Evolutionary conservation across 1,140 invertebrate genomes (phyloP).

Genomic region (Drosophila arizonae): DNA sequence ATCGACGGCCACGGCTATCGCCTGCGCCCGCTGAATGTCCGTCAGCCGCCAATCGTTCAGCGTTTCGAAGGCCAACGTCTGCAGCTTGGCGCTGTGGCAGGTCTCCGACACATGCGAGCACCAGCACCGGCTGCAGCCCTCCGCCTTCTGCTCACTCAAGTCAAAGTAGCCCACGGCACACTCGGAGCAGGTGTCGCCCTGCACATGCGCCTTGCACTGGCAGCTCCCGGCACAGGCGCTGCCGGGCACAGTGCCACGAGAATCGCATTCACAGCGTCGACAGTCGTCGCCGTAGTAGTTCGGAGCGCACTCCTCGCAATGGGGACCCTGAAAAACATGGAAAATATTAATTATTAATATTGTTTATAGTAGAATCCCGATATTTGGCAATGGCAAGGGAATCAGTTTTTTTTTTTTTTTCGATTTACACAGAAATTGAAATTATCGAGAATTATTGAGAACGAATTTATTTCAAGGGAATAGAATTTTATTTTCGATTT

Average conservation of each 20-base stretch:
- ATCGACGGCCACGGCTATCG: conserved; percentile 83
- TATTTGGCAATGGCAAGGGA: too few species aligned
- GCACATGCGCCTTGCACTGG: conserved; percentile 92
- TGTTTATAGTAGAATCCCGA: too few species aligned
- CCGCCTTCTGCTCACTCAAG: conserved; percentile 88
- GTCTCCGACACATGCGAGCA: conserved; percentile 92
- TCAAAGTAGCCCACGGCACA: conserved; percentile 94
- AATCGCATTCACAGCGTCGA: conserved; percentile 91
- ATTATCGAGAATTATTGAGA: too few species aligned
- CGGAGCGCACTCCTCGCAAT: conserved; percentile 92
- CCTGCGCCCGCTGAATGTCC: conserved; percentile 85
- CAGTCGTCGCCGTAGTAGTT: conserved; percentile 92
- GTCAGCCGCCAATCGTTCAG: conserved; percentile 87
- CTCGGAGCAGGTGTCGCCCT: conserved; percentile 90
- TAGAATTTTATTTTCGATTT: too few species aligned
- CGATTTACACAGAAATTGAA: too few species aligned
- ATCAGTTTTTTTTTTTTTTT: too few species aligned
- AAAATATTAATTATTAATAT: too few species aligned
- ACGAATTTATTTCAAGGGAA: too few species aligned
- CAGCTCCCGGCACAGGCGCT: conserved; percentile 91
- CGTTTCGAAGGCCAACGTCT: conserved; percentile 85
- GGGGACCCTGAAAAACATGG: conserved; percentile 85
- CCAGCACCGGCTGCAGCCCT: conserved; percentile 95
- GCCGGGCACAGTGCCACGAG: conserved; percentile 86
- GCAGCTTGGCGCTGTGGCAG: conserved; percentile 87